Conservation (phyloP, 2,113 vertebrate genomes). For the Eidolon helvum region DNA sequence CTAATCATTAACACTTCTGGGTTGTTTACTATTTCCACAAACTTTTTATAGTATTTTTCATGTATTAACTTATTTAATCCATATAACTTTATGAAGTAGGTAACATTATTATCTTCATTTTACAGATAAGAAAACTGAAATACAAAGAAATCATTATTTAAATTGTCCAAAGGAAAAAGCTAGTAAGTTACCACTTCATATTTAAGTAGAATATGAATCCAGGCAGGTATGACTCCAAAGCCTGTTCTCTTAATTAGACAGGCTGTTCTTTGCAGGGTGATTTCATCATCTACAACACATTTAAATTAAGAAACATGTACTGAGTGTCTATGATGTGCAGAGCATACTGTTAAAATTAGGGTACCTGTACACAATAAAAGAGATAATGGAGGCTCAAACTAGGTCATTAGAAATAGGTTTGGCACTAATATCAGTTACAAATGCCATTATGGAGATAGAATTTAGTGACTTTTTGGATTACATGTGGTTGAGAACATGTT, state of each 20-base stretch:
- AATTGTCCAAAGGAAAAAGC: not conserved
- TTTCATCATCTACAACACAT: not conserved
- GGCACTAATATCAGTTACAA: not conserved
- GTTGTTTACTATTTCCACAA: not conserved
- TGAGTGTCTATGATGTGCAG: not conserved
- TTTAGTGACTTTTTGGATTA: not conserved
- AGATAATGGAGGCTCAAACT: not conserved
- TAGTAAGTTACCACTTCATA: not conserved
- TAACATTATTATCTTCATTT: not conserved
- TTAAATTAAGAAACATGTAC: not conserved
- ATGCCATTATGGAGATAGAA: not conserved
- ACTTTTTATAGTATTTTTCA: not conserved
- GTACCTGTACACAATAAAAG: not conserved
- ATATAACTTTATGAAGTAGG: not conserved
- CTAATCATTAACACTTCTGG: not conserved
- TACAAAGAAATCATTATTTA: constrained; percentile 7
- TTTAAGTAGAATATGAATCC: not conserved
- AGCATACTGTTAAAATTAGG: not conserved
- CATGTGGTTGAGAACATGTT: not conserved
- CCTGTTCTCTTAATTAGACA: not conserved
- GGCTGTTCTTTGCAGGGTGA: not conserved
- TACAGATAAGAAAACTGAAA: not conserved
- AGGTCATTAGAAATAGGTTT: not conserved
- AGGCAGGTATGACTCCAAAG: not conserved
- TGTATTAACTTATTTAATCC: not conserved